phyloP scores from a whole-genome alignment of 2,888 invertebrate genomes.

The Phortica okadai region DNA sequence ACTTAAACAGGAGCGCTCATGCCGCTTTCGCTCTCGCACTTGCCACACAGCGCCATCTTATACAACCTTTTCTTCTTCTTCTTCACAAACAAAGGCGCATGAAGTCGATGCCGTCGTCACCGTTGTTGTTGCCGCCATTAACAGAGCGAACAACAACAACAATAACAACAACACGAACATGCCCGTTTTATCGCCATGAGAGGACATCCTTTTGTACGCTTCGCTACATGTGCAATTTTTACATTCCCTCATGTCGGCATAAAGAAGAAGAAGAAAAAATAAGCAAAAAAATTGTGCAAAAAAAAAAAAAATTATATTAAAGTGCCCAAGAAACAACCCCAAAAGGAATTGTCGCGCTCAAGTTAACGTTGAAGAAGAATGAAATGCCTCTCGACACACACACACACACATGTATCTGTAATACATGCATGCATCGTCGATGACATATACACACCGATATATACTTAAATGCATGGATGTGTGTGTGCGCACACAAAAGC shows the following conservation, averaged over 20 bases:
- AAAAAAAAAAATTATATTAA: slow-evolving; percentile 9
- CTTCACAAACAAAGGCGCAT: slow-evolving; percentile 4
- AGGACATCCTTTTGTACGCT: slow-evolving; percentile 37
- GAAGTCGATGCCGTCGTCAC: neutral
- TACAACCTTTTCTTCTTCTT: neutral
- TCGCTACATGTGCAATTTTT: slow-evolving; percentile 36
- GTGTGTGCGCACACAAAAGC: slow-evolving; percentile 1
- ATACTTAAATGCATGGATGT: slow-evolving; percentile 30
- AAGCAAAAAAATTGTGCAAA: slow-evolving; percentile 14
- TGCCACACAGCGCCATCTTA: neutral
- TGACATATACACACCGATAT: slow-evolving; percentile 7
- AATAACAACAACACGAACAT: neutral
- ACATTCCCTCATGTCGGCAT: neutral
- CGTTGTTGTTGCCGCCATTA: slow-evolving; percentile 19
- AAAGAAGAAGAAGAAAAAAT: slow-evolving; percentile 14
- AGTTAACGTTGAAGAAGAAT: slow-evolving; percentile 26
- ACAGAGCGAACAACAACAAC: neutral
- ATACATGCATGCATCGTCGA: neutral
- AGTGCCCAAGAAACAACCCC: slow-evolving; percentile 36
- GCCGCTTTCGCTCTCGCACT: neutral
- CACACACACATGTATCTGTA: neutral
- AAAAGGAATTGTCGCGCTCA: slow-evolving; percentile 35
- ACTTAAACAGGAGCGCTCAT: slow-evolving; percentile 34
- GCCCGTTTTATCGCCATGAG: slow-evolving; percentile 28
- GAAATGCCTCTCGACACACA: slow-evolving; percentile 30